Evolutionary conservation across 2,113 vertebrate genomes (phyloP).

Genomic region (Parotia lawesii): DNA sequence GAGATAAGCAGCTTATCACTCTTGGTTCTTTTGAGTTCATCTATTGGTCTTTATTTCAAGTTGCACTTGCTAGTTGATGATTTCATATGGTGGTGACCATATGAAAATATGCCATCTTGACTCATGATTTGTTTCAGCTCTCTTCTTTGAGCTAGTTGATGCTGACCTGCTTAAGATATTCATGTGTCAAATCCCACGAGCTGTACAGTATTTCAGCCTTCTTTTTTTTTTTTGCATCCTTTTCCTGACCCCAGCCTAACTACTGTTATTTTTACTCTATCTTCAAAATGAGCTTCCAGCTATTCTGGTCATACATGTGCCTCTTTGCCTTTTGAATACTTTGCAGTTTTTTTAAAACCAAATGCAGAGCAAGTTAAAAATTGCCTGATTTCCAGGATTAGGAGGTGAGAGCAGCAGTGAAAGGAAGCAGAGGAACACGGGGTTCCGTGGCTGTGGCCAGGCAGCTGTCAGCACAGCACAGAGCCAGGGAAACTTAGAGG

Average conservation of each 20-base stretch:
- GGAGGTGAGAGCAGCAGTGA: not conserved
- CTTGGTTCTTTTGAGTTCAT: not conserved
- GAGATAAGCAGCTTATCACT: not conserved
- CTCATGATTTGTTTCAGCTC: not conserved
- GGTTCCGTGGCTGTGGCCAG: not conserved
- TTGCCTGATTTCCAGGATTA: not conserved
- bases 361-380: not conserved
- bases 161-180: not conserved
- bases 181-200: rapidly evolving
- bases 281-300: not conserved
- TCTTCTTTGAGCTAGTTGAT: not conserved
- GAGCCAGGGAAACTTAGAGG: not conserved
- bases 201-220: not conserved
- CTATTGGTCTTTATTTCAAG: not conserved
- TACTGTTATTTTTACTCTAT: not conserved
- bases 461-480: not conserved
- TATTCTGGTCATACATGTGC: not conserved
- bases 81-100: not conserved
- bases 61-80: not conserved
- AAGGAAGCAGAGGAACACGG: not conserved
- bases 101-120: not conserved
- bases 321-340: not conserved
- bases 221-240: not conserved
- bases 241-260: not conserved
- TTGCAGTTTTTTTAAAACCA: not conserved